Percentiles rank a stretch among this genome's conserved stretches.
Evolutionary conservation across 2,888 invertebrate species (phyloP).

Genomic region (Onthophagus sagittarius): DNA sequence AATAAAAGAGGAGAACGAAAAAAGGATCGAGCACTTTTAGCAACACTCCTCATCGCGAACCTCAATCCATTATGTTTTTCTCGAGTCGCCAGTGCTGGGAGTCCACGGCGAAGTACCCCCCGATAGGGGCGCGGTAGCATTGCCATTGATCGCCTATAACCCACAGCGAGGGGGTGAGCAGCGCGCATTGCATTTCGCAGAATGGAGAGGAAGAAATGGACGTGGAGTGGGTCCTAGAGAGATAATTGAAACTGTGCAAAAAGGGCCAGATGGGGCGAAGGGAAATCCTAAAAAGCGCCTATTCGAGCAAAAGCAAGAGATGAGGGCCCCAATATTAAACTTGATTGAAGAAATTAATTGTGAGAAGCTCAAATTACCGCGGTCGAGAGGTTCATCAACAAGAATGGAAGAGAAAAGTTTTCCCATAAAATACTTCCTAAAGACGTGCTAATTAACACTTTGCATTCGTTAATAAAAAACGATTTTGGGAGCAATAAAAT

Average conservation of each 20-base stretch:
- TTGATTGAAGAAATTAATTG: neutral
- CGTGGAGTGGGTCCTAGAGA: constrained; percentile 6
- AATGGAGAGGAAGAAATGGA: neutral
- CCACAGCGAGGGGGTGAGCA: neutral
- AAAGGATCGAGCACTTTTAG: constrained; percentile 9
- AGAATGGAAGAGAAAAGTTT: neutral
- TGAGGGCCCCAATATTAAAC: neutral
- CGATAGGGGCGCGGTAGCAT: neutral
- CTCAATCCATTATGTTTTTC: constrained; percentile 29
- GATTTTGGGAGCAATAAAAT: too few relatives aligned
- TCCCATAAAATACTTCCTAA: neutral
- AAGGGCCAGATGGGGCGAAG: neutral
- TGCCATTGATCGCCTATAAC: constrained; percentile 13
- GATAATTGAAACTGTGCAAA: constrained; percentile 22
- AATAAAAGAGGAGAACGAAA: neutral
- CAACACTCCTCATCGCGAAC: constrained; percentile 24
- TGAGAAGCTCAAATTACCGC: neutral
- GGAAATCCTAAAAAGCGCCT: neutral
- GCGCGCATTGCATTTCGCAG: constrained; percentile 8
- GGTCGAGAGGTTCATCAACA: neutral
- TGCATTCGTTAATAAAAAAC: too few relatives aligned
- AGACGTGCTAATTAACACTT: neutral
- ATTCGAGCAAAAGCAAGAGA: neutral
- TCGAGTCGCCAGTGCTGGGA: neutral
- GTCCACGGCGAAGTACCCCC: neutral